Evolutionary conservation across 2,113 vertebrate genomes (phyloP), one percentile per base, ranked within the genome.

Genomic region (Sigmodon hispidus): DNA sequence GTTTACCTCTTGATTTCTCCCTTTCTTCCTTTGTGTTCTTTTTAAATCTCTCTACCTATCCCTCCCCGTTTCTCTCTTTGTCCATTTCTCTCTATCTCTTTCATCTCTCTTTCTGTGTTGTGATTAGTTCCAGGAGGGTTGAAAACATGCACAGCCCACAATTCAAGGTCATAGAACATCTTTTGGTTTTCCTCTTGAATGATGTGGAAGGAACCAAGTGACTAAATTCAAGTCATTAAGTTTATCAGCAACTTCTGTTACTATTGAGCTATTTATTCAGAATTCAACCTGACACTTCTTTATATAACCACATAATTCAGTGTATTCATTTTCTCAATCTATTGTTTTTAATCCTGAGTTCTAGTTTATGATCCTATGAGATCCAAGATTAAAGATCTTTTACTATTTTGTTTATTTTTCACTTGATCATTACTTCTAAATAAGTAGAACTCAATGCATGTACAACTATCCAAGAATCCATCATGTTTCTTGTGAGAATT

Each of bases 111-210:
- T 21, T 57, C 19, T 57, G 21, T 80, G 11, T 81, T 52, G 48
- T 36, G 16, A 9, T 3, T 26, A n/a, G 55, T 0, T 40, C 3
- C 1, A 59, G 1, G 5, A 61, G 24, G 26, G 80, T 9, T 61
- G 22, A 61, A 17, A 6, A 83, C 7, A 43, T 40, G 59, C 16
- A 61, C 36, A 83, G 13, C 22, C 22, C 55, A 59, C 10, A 57
- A 26, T 0, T 15, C 0, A 22, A 59, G 12, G 21, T 59, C 79
- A 59, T 26, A 81, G n/a, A 24, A 59, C 15, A 29, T 59, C 12
- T 81, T 59, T 36, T 55, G 31, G 19, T 22, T 79, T 55, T 79
- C 50, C 21, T 36, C 48, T 52, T 26, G 5, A 1, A 52, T 34
- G 13, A 9, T 43, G 7, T 43, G 24, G 24, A n/a, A n/a, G n/a